These are phyloP conservation scores for Meloidogyne exigua DNA, from an alignment of 1,140 invertebrate genomes.

Conservation along the genomic window DNA sequence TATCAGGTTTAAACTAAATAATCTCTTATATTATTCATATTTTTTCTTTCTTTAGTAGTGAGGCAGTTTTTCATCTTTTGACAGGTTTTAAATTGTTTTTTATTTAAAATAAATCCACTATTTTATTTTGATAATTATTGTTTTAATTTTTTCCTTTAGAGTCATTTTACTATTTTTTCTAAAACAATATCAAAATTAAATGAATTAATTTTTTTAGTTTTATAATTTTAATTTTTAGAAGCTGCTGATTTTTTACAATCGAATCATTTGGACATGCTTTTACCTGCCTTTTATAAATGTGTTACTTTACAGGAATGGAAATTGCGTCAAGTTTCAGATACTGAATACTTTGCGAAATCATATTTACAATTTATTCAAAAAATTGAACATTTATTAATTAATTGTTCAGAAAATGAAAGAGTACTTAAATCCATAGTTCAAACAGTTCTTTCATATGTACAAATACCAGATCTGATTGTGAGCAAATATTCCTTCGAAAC, in stretches of 20 bases:
- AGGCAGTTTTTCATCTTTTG: conserved; percentile 8
- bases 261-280: conserved; percentile 6
- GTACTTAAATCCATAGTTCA: not conserved
- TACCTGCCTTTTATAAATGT: conserved; percentile 2
- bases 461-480: not conserved
- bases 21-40: not conserved
- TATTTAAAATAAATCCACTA: not conserved
- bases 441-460: conserved; percentile 7
- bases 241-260: conserved; percentile 19
- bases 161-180: no score
- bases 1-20: not conserved
- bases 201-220: no score
- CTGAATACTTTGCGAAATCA: not conserved
- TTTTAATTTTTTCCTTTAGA: no score
- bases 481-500: conserved; percentile 13
- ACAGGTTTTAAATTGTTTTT: not conserved
- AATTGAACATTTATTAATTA: conserved; percentile 16
- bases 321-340: not conserved
- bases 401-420: not conserved
- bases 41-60: conserved; percentile 6
- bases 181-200: no score
- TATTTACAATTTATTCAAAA: conserved; percentile 3
- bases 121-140: not conserved
- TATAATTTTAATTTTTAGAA: conserved; percentile 10
- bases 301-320: conserved; percentile 3